Base-by-base conservation (phyloP, 2,113 vertebrate species). In the Chrysochloris asiatica region DNA sequence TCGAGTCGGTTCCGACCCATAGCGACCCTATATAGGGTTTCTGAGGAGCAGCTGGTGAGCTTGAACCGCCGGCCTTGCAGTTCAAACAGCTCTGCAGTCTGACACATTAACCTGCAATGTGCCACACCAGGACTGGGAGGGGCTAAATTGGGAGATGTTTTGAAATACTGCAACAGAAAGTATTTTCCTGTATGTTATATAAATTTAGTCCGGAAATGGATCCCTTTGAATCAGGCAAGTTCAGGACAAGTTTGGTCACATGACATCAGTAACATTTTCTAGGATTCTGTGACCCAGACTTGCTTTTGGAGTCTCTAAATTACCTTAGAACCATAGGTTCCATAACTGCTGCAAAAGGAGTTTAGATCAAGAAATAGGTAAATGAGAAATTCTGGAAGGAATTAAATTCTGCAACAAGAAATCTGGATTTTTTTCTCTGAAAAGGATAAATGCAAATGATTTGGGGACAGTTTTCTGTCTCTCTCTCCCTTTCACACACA, bases 311-410 rank as follows among this genome's bases (percentile, higher is more conserved):
- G 48, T 45, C 73, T 90, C 48, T 71, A 6, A 16, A n/a, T 90
- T 92, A 73, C 33, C 30, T 67, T 56, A 85, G 63, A 43, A 41
- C 63, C 69, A 24, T 36, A 38, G 56, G 90, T 83, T 73, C 26
- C 17, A 65, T 48, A 48, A 56, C 38, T 90, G 71, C 52, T 90
- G 69, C 77, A 28, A 83, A 75, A 86, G 63, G 56, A 67, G 26
- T 88, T 6, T 54, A 65, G 63, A 41, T 82, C 45, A 94, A 88
- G 54, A 90, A 88, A 61, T 12, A 71, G 75, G 52, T 79, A 75
- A 86, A 85, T 80, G 63, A 47, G 88, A 95, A 82, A 89, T 47
- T 93, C 80, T 61, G 41, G 71, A 93, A 86, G 63, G 22, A 86
- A 79, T 82, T 61, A 63, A 90, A 59, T 89, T 86, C 65, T 92